Base-by-base conservation (phyloP, 2,797 vertebrate species). In the Catostomus latipinnis region DNA sequence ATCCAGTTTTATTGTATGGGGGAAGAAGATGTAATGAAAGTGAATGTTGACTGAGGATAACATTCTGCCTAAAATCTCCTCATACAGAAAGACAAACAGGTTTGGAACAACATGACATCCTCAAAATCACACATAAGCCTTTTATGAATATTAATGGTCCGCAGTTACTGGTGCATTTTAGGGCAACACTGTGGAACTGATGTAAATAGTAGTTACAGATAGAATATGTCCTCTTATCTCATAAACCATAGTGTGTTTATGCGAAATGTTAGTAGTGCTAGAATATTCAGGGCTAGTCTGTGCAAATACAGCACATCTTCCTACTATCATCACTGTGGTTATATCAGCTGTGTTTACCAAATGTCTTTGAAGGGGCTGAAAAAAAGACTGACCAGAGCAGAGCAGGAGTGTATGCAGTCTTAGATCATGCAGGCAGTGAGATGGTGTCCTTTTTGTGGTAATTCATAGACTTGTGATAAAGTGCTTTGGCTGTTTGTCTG, bases 181-280 rank as follows among this genome's bases (percentile, higher is more conserved):
- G 16, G 34, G 34, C 34, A 34, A 34, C 34, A 4, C 34, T 34
- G 34, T 34, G 34, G 34, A 34, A 34, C 34, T 34, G 34, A 34
- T 34, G 34, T 34, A 34, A 34, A 34, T 34, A 34, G 4, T 34
- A 34, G 34, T 34, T 34, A 34, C 34, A 34, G 34, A 34, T 2
- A 34, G 34, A 34, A 34, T 34, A 34, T 34, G 34, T 34, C 34
- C 34, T 34, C 34, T 34, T 4, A 34, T 34, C 34, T 34, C 34
- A 34, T 4, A 34, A 34, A 34, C 34, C 34, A 34, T 34, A 34
- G 34, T 34, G 45, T 61, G 71, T 73, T 73, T 73, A 60, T 81
- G 84, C 68, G 80, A 92, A 91, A 92, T 89, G 89, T 92, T 89
- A 87, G 54, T n/a, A 57, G 54, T 6, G 14, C 6, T 14, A 13